Base-by-base conservation (phyloP, 1,140 invertebrate genomes). In the Drosophila funebris region DNA sequence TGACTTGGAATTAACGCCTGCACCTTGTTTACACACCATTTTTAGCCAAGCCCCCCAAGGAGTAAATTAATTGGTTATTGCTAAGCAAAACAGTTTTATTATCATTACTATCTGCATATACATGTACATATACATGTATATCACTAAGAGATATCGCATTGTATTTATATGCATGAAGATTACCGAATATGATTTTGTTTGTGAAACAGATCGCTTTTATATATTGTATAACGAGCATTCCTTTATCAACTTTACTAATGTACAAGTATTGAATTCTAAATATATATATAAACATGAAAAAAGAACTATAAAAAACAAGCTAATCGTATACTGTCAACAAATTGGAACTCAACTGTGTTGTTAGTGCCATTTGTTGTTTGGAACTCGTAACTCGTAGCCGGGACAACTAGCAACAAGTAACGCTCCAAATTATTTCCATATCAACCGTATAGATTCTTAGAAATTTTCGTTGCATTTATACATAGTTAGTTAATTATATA, bases 11-110 rank as follows among this genome's bases (percentile, higher is more conserved):
- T 57, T 27, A 60, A 67, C 66, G 69, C 58, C 43, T 66, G 78
- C 78, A 80, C 78, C 78, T 80, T 80, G 76, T 79, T 80, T 76
- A 67, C 62, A 80, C 67, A 81, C 58, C 29, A 33, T 54, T 43
- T 43, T 54, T 66, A 80, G 62, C 77, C 43, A 72, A 71, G 43
- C 22, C 71, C 58, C 52, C 56, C 71, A 58, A 33, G 70, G 68
- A 75, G 63, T 87, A 87, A 87, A 87, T 87, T 67, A 87, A 88
- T 87, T 87, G 83, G 76, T 87, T 85, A 78, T 87, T 87, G 82
- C 82, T 82, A 88, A 87, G 82, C 82, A 85, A 84, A 50, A 88
- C 62, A 87, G 78, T 87, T 88, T 82, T 60, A 74, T 60, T 63
- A 69, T 52, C 53, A 54, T 54, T 54, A 22, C 6, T 54, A 20